These are phyloP conservation scores for Parnassius orleans DNA, from an alignment of 2,888 invertebrate species.

Conservation along the genomic window DNA sequence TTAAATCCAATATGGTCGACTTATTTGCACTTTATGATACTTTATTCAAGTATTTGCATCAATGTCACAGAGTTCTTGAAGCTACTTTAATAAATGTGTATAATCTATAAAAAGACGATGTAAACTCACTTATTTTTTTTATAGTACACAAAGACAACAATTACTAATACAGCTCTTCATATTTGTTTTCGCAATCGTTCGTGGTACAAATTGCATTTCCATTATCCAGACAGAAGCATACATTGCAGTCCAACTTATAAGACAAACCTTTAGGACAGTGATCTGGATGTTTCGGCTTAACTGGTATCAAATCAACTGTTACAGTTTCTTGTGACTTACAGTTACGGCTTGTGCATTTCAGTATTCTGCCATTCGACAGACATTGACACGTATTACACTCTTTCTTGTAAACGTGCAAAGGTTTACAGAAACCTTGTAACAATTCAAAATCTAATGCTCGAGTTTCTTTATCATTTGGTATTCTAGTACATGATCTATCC, in stretches of 20 bases:
- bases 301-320: slow-evolving; percentile 51
- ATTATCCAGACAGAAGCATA: slow-evolving; percentile 58
- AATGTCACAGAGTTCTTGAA: too few species aligned
- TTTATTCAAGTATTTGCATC: too few species aligned
- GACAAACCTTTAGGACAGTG: slow-evolving; percentile 51
- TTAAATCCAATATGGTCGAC: background rate
- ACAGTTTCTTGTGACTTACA: slow-evolving; percentile 39
- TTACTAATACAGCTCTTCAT: background rate
- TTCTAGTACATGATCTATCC: slow-evolving; percentile 35
- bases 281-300: slow-evolving; percentile 40
- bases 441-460: slow-evolving; percentile 31
- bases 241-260: slow-evolving; percentile 60
- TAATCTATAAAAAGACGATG: too few species aligned
- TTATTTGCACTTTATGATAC: too few species aligned
- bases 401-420: slow-evolving; percentile 48
- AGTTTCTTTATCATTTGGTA: slow-evolving; percentile 1
- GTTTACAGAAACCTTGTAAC: slow-evolving; percentile 60
- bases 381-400: slow-evolving; percentile 61
- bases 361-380: slow-evolving; percentile 49
- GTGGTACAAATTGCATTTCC: slow-evolving; percentile 65
- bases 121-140: too few species aligned
- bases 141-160: too few species aligned
- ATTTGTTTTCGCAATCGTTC: slow-evolving; percentile 39
- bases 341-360: slow-evolving; percentile 47
- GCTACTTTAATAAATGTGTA: too few species aligned